A percentile compares a stretch with the other conserved stretches of the same genome.
phyloP scores from a whole-genome alignment of 2,113 vertebrate genomes.

The Pseudorectes ferrugineus region DNA sequence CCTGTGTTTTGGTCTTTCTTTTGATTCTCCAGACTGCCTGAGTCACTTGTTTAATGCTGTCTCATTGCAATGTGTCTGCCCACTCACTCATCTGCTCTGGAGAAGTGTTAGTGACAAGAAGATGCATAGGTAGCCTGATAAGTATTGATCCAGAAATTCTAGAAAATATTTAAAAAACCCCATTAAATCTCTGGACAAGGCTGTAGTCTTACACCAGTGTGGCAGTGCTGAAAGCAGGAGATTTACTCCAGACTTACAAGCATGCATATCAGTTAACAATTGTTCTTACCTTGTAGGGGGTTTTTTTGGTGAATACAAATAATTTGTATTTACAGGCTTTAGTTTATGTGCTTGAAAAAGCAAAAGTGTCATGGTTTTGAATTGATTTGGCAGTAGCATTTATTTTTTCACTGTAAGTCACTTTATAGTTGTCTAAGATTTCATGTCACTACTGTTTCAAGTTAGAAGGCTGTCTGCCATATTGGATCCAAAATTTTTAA shows the following conservation, averaged over 20 bases:
- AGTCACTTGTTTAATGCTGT: neutral
- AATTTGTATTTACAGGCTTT: neutral
- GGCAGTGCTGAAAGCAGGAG: neutral
- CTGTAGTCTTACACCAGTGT: neutral
- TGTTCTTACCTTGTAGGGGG: neutral
- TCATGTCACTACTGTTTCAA: neutral
- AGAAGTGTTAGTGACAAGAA: neutral
- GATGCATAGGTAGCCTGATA: neutral
- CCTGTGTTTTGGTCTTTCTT: neutral
- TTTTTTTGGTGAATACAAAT: neutral
- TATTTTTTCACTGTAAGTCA: neutral
- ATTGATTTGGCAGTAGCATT: neutral
- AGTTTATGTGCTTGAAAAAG: neutral
- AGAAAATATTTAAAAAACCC: neutral
- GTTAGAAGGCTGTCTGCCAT: neutral
- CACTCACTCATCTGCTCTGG: neutral
- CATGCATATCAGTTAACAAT: neutral
- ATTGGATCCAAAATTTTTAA: neutral
- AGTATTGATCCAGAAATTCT: neutral
- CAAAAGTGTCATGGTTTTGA: neutral
- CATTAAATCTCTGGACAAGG: neutral
- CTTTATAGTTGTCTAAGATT: neutral
- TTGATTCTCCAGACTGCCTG: neutral
- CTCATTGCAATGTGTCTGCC: neutral
- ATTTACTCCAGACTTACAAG: neutral